Evolutionary conservation across 2,888 invertebrate species (phyloP), one percentile per base, ranked within the genome.

Genomic region (Rosalia funebris): DNA sequence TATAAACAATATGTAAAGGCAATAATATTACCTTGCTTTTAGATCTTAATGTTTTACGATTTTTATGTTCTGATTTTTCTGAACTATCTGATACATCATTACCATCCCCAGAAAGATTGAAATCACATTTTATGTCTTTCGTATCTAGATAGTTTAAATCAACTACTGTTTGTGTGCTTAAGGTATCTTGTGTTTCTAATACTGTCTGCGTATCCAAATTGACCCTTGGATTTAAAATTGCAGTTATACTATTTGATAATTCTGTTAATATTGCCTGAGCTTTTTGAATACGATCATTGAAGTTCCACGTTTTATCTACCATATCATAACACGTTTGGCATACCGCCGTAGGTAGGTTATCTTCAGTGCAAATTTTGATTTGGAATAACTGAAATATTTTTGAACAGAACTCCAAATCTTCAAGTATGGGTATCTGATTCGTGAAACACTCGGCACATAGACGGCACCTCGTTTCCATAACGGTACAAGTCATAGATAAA

Each of bases 381-480:
- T 80, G 77, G 65, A 81, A 82, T 62, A 82, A 75, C 31, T 77
- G 75, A 36, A 76, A 72, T 48, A 81, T 77, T 68, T 76, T 77
- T 19, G 71, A 69, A 12, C 72, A 63, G 54, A 80, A 71, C 19
- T 75, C 76, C 41, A 73, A 60, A 62, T 79, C 76, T 50, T 78
- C 77, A 17, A 78, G 65, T 42, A 77, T 73, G 44, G 74, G 68
- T 58, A 80, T 63, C 57, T 79, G 71, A 60, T 77, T 73, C 25
- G 70, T 61, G 47, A 68, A 71, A 37, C 70, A 66, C 68, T 80
- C 78, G 25, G 81, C 82, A 71, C 82, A 83, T 48, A 83, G 74
- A 37, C 82, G 79, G 61, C 82, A 83, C 46, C 79, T 73, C 15
- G 75, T 65, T 65, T 75, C 78, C 78, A 79, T 79, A 55, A 59